phyloP scores from a whole-genome alignment of 1,140 invertebrate species.

The Colletes latitarsis region DNA sequence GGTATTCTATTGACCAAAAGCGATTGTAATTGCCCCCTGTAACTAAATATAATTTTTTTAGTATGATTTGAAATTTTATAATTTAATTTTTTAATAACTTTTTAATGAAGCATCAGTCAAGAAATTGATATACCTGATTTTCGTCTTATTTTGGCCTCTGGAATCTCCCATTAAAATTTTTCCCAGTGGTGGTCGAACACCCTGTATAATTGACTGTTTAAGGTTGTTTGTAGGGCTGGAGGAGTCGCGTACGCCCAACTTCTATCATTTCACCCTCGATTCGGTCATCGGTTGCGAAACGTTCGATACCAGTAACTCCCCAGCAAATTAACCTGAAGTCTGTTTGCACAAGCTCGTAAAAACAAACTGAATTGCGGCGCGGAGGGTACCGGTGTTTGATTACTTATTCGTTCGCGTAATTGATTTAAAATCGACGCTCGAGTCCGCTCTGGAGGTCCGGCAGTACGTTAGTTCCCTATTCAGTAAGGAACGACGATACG shows the following conservation, averaged over 20 bases:
- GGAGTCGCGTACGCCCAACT: neutral
- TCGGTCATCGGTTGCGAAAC: neutral
- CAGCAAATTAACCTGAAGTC: neutral
- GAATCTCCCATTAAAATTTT: too few species aligned
- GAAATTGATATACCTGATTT: too few species aligned
- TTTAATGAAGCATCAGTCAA: too few species aligned
- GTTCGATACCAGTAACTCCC: neutral
- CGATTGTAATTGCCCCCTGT: too few species aligned
- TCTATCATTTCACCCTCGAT: neutral
- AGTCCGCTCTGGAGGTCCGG: neutral
- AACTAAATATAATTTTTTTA: too few species aligned
- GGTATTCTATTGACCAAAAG: too few species aligned
- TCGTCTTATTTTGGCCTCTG: too few species aligned
- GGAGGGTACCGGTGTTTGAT: neutral
- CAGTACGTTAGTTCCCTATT: conserved; percentile 24
- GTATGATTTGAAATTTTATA: too few species aligned
- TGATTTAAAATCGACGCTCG: conserved; percentile 13
- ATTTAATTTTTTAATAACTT: too few species aligned
- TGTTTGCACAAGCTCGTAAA: neutral
- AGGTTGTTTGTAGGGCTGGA: too few species aligned
- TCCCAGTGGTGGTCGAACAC: too few species aligned
- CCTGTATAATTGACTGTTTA: too few species aligned
- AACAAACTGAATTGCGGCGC: neutral
- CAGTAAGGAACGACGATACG: conserved; percentile 5
- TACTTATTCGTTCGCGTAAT: conserved; percentile 15